These are phyloP conservation scores for Streptopelia turtur DNA, from an alignment of 2,797 vertebrate genomes.

Conservation along the genomic window DNA sequence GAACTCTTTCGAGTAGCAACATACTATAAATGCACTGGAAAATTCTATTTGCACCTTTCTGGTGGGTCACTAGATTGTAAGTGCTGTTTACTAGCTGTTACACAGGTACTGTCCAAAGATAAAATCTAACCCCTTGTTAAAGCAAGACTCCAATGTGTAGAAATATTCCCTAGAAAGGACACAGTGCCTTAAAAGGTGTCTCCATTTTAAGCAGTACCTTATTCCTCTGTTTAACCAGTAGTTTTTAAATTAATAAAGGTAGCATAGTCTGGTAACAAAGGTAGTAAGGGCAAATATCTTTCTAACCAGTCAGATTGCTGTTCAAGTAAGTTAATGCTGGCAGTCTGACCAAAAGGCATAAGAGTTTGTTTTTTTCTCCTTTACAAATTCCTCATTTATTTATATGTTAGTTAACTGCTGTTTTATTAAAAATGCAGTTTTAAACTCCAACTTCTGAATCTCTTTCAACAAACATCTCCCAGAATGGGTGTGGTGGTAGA, in stretches of 20 bases:
- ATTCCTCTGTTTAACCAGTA: background rate
- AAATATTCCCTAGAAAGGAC: background rate
- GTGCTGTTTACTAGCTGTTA: background rate
- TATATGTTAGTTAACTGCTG: background rate
- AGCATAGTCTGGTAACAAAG: background rate
- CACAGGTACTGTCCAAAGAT: background rate
- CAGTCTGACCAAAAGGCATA: background rate
- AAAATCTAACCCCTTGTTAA: background rate
- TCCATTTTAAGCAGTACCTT: background rate
- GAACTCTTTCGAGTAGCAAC: background rate
- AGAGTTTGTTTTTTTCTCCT: background rate
- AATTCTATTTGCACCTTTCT: background rate
- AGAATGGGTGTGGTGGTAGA: constrained; percentile 2
- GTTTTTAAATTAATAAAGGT: background rate
- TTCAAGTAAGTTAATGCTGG: background rate
- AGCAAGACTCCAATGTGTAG: background rate
- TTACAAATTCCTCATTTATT: background rate
- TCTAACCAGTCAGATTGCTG: background rate
- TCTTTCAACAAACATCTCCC: background rate
- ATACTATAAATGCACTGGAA: background rate
- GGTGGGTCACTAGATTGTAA: background rate
- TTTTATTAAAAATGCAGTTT: background rate
- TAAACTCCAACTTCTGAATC: background rate
- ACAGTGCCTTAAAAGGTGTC: background rate
- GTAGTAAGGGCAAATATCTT: fast-evolving